Evolutionary conservation across 2,888 invertebrate genomes (phyloP), one percentile per base, ranked within the genome.

Genomic region (Platynereis dumerilii): DNA sequence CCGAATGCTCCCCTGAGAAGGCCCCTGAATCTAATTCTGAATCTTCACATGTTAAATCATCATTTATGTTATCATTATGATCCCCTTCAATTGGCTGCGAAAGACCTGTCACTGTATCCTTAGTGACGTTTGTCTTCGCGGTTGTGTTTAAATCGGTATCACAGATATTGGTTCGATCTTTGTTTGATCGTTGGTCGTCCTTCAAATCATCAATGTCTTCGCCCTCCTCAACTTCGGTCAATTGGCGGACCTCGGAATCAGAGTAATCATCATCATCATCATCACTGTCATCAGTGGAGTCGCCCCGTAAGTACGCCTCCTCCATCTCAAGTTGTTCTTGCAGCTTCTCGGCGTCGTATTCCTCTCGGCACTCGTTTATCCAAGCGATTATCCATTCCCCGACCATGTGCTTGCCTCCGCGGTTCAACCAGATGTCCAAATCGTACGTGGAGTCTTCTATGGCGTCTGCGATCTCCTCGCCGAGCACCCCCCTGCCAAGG

Each of bases 321-420:
- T 64, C 53, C 17, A 48, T 28, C 26, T 26, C 58, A 28, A 53
- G 42, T 2, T 53, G 39, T 17, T 64, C 65, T 28, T 55, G n/a
- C 26, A 12, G n/a, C 29, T 63, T 58, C 59, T 66, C 65, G n/a
- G n/a, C 24, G 26, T 59, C 34, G 58, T 69, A 72, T 44, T 72
- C 66, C 28, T 68, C 65, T 20, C 67, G 59, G n/a, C 60, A 58
- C 48, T 69, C 70, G 55, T 72, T 72, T 15, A 72, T 64, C 72
- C 72, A 72, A 2, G 70, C 66, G 52, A 72, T 70, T 34, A 70
- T 61, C 72, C 72, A 72, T 55, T 72, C 72, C 2, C 72, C 72
- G 2, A 72, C 70, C 70, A 72, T 72, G 58, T 70, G 60, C 52
- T 70, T 70, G 22, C 65, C 67, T 1, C 66, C 65, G 5, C 56